These are phyloP conservation scores for Percopsis transmontana DNA, from an alignment of 2,113 vertebrate genomes.

Conservation along the genomic window DNA sequence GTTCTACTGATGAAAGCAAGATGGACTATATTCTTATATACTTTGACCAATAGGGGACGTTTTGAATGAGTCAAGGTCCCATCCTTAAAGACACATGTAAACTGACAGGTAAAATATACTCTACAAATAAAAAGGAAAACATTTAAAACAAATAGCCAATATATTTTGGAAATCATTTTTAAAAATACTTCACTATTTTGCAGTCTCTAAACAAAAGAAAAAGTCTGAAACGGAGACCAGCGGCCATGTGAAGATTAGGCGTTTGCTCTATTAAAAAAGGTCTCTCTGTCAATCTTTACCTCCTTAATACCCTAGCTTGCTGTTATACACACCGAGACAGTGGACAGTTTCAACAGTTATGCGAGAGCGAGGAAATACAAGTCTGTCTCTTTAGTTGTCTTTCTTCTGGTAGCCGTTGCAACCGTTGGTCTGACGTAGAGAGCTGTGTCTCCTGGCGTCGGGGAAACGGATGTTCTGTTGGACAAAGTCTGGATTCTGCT, in stretches of 20 bases:
- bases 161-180: neutral
- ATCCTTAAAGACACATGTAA: too few relatives aligned
- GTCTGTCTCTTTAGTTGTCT: constrained; percentile 30
- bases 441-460: constrained; percentile 52
- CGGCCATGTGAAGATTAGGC: neutral
- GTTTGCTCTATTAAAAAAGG: neutral
- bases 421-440: constrained; percentile 63
- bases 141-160: neutral
- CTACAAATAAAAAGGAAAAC: neutral
- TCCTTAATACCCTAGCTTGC: neutral
- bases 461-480: constrained; percentile 78
- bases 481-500: constrained; percentile 81
- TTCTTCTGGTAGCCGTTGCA: constrained; percentile 75
- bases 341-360: neutral
- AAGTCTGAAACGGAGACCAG: neutral
- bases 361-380: rapidly evolving
- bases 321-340: neutral
- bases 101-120: too few relatives aligned
- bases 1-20: too few relatives aligned
- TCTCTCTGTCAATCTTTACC: neutral
- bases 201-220: neutral
- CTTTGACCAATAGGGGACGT: too few relatives aligned
- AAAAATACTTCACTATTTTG: neutral
- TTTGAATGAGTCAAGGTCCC: too few relatives aligned
- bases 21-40: too few relatives aligned